Conservation (phyloP, 64 coral and sea anemone species). For the Hydrozoanthus tunicans region DNA sequence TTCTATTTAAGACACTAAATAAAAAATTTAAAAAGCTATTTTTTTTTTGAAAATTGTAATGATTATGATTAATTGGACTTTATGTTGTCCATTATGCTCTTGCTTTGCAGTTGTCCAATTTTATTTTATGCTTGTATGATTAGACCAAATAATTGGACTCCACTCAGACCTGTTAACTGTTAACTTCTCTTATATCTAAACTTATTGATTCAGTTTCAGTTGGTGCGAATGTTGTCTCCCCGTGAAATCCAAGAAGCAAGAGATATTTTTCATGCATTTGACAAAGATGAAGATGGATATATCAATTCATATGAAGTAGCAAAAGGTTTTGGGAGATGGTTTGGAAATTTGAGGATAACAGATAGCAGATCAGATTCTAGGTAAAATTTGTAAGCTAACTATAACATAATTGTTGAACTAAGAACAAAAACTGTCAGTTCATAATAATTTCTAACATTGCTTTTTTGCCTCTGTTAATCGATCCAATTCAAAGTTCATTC, state of each 20-base stretch:
- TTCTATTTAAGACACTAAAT: too few species aligned
- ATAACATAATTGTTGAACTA: not conserved
- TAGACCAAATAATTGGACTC: too few species aligned
- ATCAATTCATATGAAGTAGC: constrained; percentile 88
- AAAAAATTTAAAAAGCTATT: too few species aligned
- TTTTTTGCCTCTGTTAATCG: too few species aligned
- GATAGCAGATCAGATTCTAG: constrained; percentile 18
- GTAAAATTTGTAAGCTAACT: constrained; percentile 26
- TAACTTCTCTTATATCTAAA: not conserved
- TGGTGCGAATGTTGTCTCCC: constrained; percentile 77
- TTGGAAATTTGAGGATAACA: constrained; percentile 84
- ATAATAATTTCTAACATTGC: too few species aligned
- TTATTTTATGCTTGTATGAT: too few species aligned
- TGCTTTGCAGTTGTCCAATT: too few species aligned
- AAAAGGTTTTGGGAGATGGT: constrained; percentile 89
- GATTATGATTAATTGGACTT: too few species aligned
- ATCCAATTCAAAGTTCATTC: too few species aligned
- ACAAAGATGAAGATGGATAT: constrained; percentile 96
- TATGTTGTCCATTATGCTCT: too few species aligned
- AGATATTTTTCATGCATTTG: constrained; percentile 96
- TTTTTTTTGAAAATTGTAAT: too few species aligned
- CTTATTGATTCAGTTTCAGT: constrained; percentile 51
- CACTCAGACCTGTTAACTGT: too few species aligned
- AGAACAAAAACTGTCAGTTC: not conserved
- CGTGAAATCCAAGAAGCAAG: constrained; percentile 90